phyloP scores from a whole-genome alignment of 2,113 vertebrate genomes.

The Actenoides lindsayi region DNA sequence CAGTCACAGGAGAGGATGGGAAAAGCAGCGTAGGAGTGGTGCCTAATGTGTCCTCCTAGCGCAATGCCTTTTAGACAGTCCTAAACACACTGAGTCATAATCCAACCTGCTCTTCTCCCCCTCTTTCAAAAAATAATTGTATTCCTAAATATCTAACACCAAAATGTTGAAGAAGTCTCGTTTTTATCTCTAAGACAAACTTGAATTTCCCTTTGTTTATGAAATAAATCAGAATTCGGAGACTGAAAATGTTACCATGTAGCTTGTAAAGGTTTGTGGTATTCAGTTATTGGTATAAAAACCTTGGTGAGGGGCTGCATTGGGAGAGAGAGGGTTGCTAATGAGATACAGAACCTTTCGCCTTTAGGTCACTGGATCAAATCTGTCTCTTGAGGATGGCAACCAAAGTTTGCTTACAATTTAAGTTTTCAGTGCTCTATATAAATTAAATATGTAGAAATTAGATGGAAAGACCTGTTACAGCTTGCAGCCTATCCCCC shows the following conservation, averaged over 20 bases:
- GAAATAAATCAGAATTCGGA: not conserved
- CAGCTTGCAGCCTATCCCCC: not conserved
- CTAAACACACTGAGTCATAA: not conserved
- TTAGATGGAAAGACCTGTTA: not conserved
- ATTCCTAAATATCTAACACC: not conserved
- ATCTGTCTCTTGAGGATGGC: conserved; percentile 3
- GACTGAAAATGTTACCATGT: not conserved
- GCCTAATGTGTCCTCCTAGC: not conserved
- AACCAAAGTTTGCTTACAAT: not conserved
- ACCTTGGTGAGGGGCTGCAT: not conserved
- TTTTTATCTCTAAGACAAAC: not conserved
- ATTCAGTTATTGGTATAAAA: conserved; percentile 12
- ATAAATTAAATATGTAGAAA: conserved; percentile 29
- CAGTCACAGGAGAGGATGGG: not conserved
- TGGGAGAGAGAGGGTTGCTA: not conserved
- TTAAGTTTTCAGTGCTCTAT: not conserved
- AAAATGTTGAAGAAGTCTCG: not conserved
- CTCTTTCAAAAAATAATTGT: not conserved
- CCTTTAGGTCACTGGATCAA: conserved; percentile 43
- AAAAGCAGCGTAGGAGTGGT: not conserved
- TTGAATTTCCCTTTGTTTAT: not conserved
- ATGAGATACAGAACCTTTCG: conserved; percentile 25
- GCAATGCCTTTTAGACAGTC: not conserved
- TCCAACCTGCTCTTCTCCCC: not conserved
- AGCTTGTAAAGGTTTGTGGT: not conserved